A percentile compares a stretch with the other conserved stretches of the same genome.
phyloP scores from a whole-genome alignment of 2,888 invertebrate genomes.

The Stenoptilia bipunctidactyla region DNA sequence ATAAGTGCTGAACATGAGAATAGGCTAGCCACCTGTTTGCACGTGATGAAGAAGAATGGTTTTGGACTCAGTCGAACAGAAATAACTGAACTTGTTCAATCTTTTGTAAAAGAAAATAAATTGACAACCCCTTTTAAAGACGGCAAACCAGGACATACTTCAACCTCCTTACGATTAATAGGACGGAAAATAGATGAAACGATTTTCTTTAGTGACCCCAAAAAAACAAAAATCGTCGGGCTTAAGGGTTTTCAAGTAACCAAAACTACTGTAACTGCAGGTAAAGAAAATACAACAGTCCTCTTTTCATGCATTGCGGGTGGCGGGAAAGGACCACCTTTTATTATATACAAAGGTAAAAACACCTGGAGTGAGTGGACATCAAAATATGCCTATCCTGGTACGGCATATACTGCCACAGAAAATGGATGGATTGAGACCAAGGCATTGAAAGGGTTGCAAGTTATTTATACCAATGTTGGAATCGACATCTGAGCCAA shows the following conservation, averaged over 20 bases:
- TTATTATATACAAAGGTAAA: constrained; percentile 2
- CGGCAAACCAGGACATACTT: constrained; percentile 6
- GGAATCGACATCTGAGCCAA: neutral
- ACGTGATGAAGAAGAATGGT: constrained; percentile 5
- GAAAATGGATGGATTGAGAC: constrained; percentile 24
- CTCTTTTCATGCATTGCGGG: constrained; percentile 2
- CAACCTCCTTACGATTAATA: constrained; percentile 7
- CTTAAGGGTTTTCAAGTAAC: constrained; percentile 6
- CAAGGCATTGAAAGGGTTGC: constrained; percentile 2
- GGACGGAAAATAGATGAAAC: constrained; percentile 9
- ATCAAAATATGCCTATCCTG: constrained; percentile 1
- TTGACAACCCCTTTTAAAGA: constrained; percentile 9
- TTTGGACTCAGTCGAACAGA: constrained; percentile 8
- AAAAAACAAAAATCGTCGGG: constrained; percentile 9
- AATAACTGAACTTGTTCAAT: constrained; percentile 4
- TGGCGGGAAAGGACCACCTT: neutral
- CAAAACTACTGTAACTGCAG: constrained; percentile 5
- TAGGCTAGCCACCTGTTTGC: neutral
- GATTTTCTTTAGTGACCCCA: constrained; percentile 7
- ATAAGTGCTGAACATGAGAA: neutral
- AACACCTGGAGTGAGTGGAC: constrained; percentile 2
- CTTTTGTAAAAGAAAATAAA: constrained; percentile 6
- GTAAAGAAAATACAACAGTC: constrained; percentile 8
- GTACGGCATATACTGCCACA: constrained; percentile 19
- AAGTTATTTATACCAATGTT: neutral